Conservation (phyloP, 2,797 vertebrate species). For the Spatula versicolor region DNA sequence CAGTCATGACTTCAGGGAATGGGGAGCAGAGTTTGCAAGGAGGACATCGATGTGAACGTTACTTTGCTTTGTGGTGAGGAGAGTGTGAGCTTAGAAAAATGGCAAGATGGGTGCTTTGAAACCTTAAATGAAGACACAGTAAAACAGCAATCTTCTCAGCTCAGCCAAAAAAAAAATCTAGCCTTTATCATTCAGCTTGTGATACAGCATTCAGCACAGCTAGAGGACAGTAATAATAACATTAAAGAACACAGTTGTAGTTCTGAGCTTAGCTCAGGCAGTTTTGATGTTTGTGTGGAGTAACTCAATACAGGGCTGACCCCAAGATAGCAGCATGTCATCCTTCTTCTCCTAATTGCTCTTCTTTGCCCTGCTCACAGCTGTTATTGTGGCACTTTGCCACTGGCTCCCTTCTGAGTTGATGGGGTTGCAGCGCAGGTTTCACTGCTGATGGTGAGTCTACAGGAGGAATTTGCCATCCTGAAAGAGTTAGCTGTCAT, state of each 20-base stretch:
- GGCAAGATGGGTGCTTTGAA: neutral
- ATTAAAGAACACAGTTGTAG: neutral
- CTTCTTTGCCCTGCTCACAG: slow-evolving; percentile 6
- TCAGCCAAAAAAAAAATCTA: slow-evolving; percentile 15
- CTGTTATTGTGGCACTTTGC: slow-evolving; percentile 4
- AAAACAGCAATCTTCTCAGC: neutral
- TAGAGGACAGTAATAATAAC: slow-evolving; percentile 6
- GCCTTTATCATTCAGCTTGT: neutral
- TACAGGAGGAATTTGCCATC: neutral
- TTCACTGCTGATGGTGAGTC: neutral
- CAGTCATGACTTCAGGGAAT: neutral
- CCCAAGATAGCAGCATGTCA: neutral
- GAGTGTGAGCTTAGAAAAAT: neutral
- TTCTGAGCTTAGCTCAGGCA: neutral
- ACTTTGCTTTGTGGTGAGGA: neutral
- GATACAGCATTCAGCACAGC: neutral
- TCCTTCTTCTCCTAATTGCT: slow-evolving; percentile 45
- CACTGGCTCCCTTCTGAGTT: neutral
- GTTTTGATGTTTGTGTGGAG: neutral
- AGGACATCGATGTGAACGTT: neutral
- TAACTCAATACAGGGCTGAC: slow-evolving; percentile 12
- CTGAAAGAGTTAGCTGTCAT: neutral
- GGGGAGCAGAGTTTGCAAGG: neutral
- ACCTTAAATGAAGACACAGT: neutral
- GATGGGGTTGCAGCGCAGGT: neutral